Evolutionary conservation across 2,888 invertebrate genomes (phyloP), one percentile per base, ranked within the genome.

Genomic region (Athetis lepigone): DNA sequence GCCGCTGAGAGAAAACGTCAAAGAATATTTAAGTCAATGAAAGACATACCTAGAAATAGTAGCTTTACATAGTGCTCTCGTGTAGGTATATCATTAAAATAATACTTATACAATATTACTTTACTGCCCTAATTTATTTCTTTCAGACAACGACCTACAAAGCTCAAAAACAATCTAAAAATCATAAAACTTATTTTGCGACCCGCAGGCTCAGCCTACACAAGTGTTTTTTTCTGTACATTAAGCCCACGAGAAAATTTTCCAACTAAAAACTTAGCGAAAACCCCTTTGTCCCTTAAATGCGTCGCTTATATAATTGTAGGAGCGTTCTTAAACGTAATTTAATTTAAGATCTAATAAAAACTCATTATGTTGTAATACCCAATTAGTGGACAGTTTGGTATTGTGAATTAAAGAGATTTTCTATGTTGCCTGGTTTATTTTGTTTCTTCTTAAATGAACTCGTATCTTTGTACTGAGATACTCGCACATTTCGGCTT

Each of bases 331-430:
- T 52, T 50, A 18, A 19, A 29, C 2, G 4, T 54, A 57, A 52
- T 58, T 69, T 70, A 66, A 75, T 76, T 59, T 70, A 40, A 45
- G 60, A n/a, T n/a, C n/a, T 50, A 62, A 70, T 62, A 56, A 57
- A 67, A 73, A 67, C 21, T 65, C 71, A 75, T 71, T 72, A 27
- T 25, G 16, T 61, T 51, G 29, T 63, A 70, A 64, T 70, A 67
- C 39, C 58, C 65, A 60, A 67, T 70, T 75, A 69, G 40, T 19
- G 3, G n/a, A 54, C 29, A 19, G 52, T 27, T 27, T 40, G 25
- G 46, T 39, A 27, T 50, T 59, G 37, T 39, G 19, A 58, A 58
- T 59, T 73, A 62, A 56, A 27, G 18, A 47, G 45, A 50, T 47
- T 59, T 45, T 54, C 25, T 36, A 42, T 42, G 13, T 13, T n/a